Base-by-base conservation (phyloP, 2,797 vertebrate genomes). In the Ctenosaura bakeri region DNA sequence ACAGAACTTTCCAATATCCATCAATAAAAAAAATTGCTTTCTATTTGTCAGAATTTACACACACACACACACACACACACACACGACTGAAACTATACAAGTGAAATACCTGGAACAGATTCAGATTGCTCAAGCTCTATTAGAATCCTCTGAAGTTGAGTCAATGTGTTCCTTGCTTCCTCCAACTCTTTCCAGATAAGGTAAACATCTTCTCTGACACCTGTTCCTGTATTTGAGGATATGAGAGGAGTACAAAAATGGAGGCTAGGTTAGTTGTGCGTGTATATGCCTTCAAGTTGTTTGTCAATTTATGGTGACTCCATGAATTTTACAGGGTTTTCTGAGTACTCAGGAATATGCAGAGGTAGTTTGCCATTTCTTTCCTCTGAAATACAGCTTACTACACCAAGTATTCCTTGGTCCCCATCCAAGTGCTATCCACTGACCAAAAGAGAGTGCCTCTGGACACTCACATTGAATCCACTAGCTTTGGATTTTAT, bases 111-210 rank as follows among this genome's bases (percentile, higher is more conserved):
- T 0, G 86, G 22, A 78, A 18, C 46, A 92, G 77, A n/a, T 24
- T 80, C 1, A n/a, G 92, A 18, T 6, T 85, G 66, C 3, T 92
- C 91, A 84, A 87, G 87, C 59, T 95, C 94, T 6, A 88, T n/a
- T 59, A 97, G 88, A 89, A 98, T 96, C 84, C 91, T 93, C 94
- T 94, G 96, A 90, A 98, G 59, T 90, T 97, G 94, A 83, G 69
- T 94, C 46, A 97, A 74, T 0, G 94, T 97, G 89, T 86, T 96
- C 80, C 81, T 95, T 74, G 98, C 97, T 96, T 98, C 97, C 42
- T 97, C 96, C 92, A 98, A 32, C 87, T 98, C 98, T 56, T 88
- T 97, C 97, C 97, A 97, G 66, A 98, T 96, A 92, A 98, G 93
- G 92, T 97, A 97, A 32, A 98, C 96, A 52, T 98, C 98, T 93